Conservation (phyloP, 1,140 invertebrate genomes). For the Druon quercuslanigerum region DNA sequence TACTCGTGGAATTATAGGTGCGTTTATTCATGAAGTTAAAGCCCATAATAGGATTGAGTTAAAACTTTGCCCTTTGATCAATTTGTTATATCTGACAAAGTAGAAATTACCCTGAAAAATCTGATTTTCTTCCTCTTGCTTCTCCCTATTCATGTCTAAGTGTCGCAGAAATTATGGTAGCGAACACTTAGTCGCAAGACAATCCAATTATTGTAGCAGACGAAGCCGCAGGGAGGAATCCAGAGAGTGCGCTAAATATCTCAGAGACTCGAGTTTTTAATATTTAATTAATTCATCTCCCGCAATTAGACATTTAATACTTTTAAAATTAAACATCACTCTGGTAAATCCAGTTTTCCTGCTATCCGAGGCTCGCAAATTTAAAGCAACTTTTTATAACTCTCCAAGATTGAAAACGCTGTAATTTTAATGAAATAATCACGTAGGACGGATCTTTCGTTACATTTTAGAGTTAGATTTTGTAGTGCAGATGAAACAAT, state of each 20-base stretch:
- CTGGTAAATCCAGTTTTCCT: background rate
- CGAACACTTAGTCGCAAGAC: conserved; percentile 23
- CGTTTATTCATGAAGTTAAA: background rate
- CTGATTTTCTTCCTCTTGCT: conserved; percentile 15
- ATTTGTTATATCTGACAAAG: background rate
- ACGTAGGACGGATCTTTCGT: too few relatives aligned
- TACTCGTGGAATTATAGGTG: conserved; percentile 6
- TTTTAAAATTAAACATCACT: conserved; percentile 9
- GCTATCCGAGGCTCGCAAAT: background rate
- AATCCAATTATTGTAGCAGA: conserved; percentile 27
- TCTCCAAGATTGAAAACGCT: too few relatives aligned
- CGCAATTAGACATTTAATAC: conserved; percentile 26
- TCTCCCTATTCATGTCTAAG: conserved; percentile 16
- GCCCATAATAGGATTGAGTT: background rate
- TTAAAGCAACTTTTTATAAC: too few relatives aligned
- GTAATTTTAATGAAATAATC: too few relatives aligned
- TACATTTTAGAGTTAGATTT: too few relatives aligned
- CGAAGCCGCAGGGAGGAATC: conserved; percentile 11
- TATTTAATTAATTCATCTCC: conserved; percentile 25
- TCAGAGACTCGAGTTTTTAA: conserved; percentile 8
- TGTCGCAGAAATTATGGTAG: conserved; percentile 28
- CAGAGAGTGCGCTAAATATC: conserved; percentile 17
- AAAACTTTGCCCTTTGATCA: background rate
- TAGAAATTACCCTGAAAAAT: conserved; percentile 14
- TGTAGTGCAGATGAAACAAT: background rate